Evolutionary conservation across 1,140 invertebrate genomes (phyloP), one percentile per base, ranked within the genome.

Genomic region (Neomicropteryx cornuta): DNA sequence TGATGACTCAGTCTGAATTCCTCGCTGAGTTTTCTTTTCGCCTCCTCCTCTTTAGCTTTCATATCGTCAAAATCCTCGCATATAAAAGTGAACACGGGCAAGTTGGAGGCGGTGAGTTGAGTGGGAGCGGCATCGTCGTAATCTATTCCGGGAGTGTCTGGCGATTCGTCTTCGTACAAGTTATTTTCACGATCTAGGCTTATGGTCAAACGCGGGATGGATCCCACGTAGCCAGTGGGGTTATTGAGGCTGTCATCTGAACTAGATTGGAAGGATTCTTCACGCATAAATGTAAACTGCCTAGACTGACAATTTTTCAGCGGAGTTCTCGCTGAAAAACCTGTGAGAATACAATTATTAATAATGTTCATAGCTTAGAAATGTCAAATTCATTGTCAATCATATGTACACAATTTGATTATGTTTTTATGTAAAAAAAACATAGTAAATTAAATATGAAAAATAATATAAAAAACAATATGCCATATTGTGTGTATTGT

Each of bases 261-360:
- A 45, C 62, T 66, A 39, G 63, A 67, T 36, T 64, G 58, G n/a
- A 56, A 60, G 3, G 58, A 58, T 39, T 60, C 56, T 35, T 63
- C 56, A 40, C 52, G 52, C 18, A 60, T 13, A 4, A 22, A 16
- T 17, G 36, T 34, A n/a, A n/a, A n/a, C n/a, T n/a, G n/a, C n/a
- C n/a, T n/a, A n/a, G n/a, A n/a, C n/a, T n/a, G n/a, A n/a, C n/a
- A n/a, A n/a, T n/a, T n/a, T n/a, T n/a, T n/a, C n/a, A n/a, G n/a
- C n/a, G n/a, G n/a, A n/a, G n/a, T n/a, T n/a, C n/a, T n/a, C n/a
- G n/a, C n/a, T n/a, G n/a, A n/a, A n/a, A n/a, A n/a, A n/a, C n/a
- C n/a, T n/a, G n/a, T n/a, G n/a, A n/a, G n/a, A n/a, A n/a, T n/a
- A n/a, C n/a, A n/a, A n/a, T n/a, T n/a, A n/a, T n/a, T n/a, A n/a